These are phyloP conservation scores for Melanaphis sacchari DNA, from an alignment of 1,140 invertebrate genomes.

Conservation along the genomic window DNA sequence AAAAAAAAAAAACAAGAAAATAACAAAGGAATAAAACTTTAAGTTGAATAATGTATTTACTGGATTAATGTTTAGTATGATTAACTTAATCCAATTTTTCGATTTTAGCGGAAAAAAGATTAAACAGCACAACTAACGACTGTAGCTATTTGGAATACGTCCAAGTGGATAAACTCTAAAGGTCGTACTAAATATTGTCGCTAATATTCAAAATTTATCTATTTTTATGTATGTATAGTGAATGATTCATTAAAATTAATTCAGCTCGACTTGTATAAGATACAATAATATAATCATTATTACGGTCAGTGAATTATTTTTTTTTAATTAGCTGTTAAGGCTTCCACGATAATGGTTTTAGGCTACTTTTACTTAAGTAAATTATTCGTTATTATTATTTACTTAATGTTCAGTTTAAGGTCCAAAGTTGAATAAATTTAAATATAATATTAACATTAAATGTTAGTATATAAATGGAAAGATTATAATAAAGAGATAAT, in stretches of 20 bases:
- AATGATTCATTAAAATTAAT: neutral
- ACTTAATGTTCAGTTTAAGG: neutral
- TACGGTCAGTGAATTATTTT: neutral
- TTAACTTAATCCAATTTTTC: neutral
- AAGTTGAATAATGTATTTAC: neutral
- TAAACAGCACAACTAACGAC: neutral
- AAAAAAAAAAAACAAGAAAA: neutral
- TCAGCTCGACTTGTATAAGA: neutral
- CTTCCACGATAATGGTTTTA: too few species aligned
- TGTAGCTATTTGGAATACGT: neutral
- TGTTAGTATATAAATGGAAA: neutral
- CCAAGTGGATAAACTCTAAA: neutral
- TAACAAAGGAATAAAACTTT: neutral
- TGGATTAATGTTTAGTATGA: neutral
- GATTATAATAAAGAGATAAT: neutral
- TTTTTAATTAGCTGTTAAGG: too few species aligned
- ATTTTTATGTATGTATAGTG: neutral
- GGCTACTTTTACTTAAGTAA: too few species aligned
- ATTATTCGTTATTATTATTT: neutral
- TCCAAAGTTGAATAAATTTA: neutral
- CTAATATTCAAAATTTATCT: neutral
- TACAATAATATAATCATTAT: too few species aligned
- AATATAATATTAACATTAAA: neutral
- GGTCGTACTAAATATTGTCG: neutral
- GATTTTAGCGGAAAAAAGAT: neutral